phyloP scores from a whole-genome alignment of 2,113 vertebrate genomes.

The Nannobrachium achirus region DNA sequence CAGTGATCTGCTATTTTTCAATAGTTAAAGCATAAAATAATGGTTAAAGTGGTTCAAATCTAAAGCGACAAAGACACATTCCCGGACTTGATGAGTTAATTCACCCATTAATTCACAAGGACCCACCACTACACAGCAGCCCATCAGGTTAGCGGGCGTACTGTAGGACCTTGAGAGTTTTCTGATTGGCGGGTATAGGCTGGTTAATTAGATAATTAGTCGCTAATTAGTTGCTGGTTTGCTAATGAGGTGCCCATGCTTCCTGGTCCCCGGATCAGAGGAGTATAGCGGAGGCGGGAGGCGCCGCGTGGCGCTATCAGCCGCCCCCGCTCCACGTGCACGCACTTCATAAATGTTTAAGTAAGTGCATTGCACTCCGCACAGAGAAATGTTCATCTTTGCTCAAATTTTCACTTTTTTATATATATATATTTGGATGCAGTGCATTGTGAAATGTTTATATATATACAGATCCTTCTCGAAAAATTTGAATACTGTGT shows the following conservation, averaged over 20 bases:
- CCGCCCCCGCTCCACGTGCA: constrained; percentile 3
- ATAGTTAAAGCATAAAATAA: too few relatives aligned
- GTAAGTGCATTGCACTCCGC: not conserved
- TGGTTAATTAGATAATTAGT: constrained; percentile 73
- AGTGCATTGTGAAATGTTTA: not conserved
- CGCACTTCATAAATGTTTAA: constrained; percentile 6
- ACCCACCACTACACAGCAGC: constrained; percentile 15
- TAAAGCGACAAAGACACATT: too few relatives aligned
- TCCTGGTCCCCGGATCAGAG: constrained; percentile 35
- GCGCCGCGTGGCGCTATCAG: not conserved
- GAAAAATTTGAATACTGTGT: too few relatives aligned
- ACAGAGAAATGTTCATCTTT: not conserved
- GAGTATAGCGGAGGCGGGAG: constrained; percentile 13
- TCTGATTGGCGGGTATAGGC: constrained; percentile 61
- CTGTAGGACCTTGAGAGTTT: too few relatives aligned
- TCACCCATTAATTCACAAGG: not conserved
- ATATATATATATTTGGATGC: too few relatives aligned
- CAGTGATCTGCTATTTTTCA: too few relatives aligned
- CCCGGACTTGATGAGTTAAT: too few relatives aligned
- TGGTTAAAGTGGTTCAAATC: too few relatives aligned
- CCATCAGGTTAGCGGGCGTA: constrained; percentile 24
- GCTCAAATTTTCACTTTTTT: not conserved
- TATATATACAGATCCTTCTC: too few relatives aligned
- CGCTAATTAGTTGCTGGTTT: constrained; percentile 43
- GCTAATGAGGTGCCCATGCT: constrained; percentile 44